These are phyloP conservation scores for Odontomachus brunneus DNA, from an alignment of 1,140 invertebrate genomes.

Conservation along the genomic window DNA sequence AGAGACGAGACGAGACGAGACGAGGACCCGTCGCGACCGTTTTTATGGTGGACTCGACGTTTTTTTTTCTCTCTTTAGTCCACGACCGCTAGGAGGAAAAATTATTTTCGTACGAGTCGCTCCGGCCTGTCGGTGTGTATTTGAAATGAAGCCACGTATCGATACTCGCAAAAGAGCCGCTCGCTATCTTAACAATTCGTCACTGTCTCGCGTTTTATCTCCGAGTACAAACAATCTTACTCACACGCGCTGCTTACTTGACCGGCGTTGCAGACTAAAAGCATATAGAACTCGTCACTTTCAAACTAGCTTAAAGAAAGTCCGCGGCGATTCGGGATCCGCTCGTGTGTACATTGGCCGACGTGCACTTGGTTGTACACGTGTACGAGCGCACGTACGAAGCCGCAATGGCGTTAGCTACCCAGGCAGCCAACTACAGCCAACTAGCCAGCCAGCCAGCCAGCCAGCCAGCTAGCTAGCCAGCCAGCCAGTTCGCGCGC, in stretches of 20 bases:
- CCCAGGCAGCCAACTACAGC: too few species aligned
- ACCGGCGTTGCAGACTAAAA: too few species aligned
- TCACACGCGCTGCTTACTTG: not conserved
- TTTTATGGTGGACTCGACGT: constrained; percentile 4
- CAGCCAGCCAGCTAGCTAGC: too few species aligned
- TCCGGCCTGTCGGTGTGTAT: too few species aligned
- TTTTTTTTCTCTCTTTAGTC: too few species aligned
- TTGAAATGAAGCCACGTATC: not conserved
- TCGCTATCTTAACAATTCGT: too few species aligned
- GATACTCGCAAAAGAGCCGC: not conserved
- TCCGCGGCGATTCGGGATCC: not conserved
- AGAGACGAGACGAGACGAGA: constrained; percentile 11
- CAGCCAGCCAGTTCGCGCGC: not conserved
- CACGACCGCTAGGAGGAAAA: not conserved
- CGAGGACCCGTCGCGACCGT: constrained; percentile 8
- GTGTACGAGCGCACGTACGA: not conserved
- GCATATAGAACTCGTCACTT: not conserved
- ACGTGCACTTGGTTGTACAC: constrained; percentile 12
- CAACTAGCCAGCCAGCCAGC: too few species aligned
- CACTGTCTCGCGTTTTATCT: not conserved
- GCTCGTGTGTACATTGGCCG: constrained; percentile 4
- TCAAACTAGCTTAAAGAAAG: constrained; percentile 11
- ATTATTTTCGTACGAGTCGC: constrained; percentile 14
- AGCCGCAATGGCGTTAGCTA: constrained; percentile 40
- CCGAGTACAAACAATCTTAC: not conserved